These are phyloP conservation scores for Plebejus anna DNA, from an alignment of 2,888 invertebrate species.

Conservation along the genomic window DNA sequence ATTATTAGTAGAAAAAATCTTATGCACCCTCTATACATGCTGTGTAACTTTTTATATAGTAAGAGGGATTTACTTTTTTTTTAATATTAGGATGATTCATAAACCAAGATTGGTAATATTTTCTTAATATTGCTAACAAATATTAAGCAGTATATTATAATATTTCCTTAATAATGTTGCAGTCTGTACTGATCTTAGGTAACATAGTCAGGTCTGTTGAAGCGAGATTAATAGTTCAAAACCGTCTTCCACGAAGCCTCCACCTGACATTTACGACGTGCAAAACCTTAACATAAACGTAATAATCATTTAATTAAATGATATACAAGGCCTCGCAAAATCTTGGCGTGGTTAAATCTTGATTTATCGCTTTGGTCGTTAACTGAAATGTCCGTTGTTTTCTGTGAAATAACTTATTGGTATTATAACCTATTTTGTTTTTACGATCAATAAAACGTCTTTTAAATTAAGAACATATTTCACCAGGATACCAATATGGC, in stretches of 20 bases:
- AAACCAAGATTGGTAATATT: no score
- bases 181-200: background rate
- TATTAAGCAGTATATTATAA: background rate
- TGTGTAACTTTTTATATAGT: no score
- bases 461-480: background rate
- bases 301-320: background rate
- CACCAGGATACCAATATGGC: background rate
- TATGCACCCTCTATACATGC: no score
- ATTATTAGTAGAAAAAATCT: no score
- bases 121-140: background rate
- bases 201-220: background rate
- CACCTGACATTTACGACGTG: background rate
- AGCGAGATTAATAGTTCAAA: slow-evolving; percentile 6
- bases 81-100: no score
- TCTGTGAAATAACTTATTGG: background rate
- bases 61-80: no score
- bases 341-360: background rate
- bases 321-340: background rate
- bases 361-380: background rate
- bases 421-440: background rate
- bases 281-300: background rate
- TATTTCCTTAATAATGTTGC: background rate
- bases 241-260: background rate
- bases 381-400: background rate
- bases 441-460: background rate